Percentiles rank a stretch among this genome's conserved stretches.
These are phyloP conservation scores for Pharmacophagus antenor DNA, from an alignment of 2,888 invertebrate species.

Conservation along the genomic window DNA sequence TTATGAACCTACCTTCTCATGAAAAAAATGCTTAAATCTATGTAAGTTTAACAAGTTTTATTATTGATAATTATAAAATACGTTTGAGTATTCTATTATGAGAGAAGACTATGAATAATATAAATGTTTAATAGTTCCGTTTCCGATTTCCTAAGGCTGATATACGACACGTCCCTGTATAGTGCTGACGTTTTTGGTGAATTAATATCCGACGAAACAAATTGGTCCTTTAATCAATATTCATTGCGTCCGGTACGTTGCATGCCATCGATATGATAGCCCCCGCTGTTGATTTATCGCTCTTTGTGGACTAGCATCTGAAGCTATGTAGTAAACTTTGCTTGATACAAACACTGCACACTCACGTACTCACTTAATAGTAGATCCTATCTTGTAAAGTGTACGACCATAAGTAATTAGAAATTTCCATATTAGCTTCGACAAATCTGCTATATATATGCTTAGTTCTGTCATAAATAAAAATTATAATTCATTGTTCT, in stretches of 20 bases:
- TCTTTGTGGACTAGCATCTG: constrained; percentile 41
- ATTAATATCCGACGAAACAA: constrained; percentile 52
- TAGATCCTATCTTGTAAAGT: constrained; percentile 25
- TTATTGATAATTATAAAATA: too few species aligned
- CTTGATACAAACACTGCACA: constrained; percentile 36
- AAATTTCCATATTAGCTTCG: constrained; percentile 9
- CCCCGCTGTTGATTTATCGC: constrained; percentile 60
- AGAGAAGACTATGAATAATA: too few species aligned
- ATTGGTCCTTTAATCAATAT: constrained; percentile 65
- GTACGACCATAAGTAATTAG: constrained; percentile 17
- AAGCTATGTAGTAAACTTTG: constrained; percentile 34
- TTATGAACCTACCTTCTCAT: too few species aligned
- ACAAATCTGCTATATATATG: not conserved
- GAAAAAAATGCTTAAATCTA: too few species aligned
- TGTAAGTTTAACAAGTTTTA: too few species aligned
- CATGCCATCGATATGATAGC: constrained; percentile 50
- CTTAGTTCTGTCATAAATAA: too few species aligned
- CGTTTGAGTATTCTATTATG: too few species aligned
- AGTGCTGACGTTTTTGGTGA: constrained; percentile 32
- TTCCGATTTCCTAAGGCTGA: constrained; percentile 9
- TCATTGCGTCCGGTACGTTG: constrained; percentile 52
- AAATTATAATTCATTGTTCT: too few species aligned
- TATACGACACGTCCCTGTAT: constrained; percentile 19
- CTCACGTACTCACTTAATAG: constrained; percentile 37
- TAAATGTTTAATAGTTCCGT: too few species aligned